Evolutionary conservation across 1,140 invertebrate genomes (phyloP).

Genomic region (Akabosia matsudoensis): DNA sequence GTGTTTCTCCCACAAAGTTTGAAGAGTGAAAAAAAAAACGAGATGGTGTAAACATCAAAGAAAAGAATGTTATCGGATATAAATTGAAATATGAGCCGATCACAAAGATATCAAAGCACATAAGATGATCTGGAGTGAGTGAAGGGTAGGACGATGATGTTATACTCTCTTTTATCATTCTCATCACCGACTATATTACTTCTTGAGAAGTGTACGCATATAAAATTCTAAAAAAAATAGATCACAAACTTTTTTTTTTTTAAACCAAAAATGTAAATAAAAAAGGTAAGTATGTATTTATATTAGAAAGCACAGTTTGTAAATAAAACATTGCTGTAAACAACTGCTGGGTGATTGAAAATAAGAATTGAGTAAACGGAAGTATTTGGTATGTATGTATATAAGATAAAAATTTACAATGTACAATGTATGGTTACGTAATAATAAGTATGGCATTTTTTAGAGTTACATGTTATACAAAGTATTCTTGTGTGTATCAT

Average conservation of each 20-base stretch:
- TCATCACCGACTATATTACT: too few species aligned
- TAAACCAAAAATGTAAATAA: too few species aligned
- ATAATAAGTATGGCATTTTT: too few species aligned
- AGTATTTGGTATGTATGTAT: neutral
- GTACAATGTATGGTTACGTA: too few species aligned
- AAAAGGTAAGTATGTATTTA: too few species aligned
- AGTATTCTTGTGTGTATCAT: neutral
- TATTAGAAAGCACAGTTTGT: neutral
- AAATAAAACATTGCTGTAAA: neutral
- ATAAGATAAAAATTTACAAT: too few species aligned
- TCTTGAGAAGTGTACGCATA: conserved; percentile 6
- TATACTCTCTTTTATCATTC: too few species aligned
- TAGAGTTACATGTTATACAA: too few species aligned
- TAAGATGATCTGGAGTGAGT: neutral
- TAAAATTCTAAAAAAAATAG: neutral
- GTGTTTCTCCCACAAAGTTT: too few species aligned
- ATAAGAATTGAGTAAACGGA: neutral
- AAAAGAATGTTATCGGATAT: conserved; percentile 4
- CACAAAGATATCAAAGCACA: conserved; percentile 14
- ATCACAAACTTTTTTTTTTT: too few species aligned
- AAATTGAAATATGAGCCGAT: conserved; percentile 21
- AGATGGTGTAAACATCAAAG: neutral
- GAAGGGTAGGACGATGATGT: too few species aligned
- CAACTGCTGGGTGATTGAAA: neutral
- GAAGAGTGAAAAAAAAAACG: too few species aligned